These are phyloP conservation scores for Spilogale gracilis DNA, from an alignment of 2,113 vertebrate species.

Conservation along the genomic window DNA sequence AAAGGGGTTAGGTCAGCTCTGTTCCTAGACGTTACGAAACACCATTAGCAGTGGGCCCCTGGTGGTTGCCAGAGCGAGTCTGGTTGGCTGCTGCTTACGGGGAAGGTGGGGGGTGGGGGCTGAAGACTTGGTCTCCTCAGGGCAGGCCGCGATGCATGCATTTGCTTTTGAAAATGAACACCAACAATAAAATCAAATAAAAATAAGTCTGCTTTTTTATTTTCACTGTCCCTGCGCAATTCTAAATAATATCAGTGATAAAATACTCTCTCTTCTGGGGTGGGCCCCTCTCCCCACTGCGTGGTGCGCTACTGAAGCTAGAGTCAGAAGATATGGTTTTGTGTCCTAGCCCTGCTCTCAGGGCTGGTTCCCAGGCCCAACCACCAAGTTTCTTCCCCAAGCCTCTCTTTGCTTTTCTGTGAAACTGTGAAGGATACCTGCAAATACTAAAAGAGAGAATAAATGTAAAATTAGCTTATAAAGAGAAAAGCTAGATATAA, in stretches of 20 bases:
- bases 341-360: neutral
- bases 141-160: neutral
- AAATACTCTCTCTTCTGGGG: neutral
- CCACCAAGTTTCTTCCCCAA: neutral
- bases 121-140: neutral
- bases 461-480: neutral
- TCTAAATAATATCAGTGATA: neutral
- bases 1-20: neutral
- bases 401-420: constrained; percentile 27
- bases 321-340: neutral
- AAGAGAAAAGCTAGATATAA: neutral
- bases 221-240: neutral
- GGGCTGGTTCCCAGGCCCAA: neutral
- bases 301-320: neutral
- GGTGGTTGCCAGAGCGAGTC: neutral
- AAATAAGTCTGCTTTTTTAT: neutral
- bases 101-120: neutral
- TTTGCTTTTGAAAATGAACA: constrained; percentile 52
- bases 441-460: neutral
- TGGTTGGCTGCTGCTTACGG: neutral
- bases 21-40: neutral
- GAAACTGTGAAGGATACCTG: neutral
- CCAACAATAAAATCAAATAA: neutral
- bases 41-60: neutral
- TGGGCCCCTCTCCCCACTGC: neutral